Evolutionary conservation across 2,113 vertebrate species (phyloP), one percentile per base, ranked within the genome.

Genomic region (Rafetus swinhoei): DNA sequence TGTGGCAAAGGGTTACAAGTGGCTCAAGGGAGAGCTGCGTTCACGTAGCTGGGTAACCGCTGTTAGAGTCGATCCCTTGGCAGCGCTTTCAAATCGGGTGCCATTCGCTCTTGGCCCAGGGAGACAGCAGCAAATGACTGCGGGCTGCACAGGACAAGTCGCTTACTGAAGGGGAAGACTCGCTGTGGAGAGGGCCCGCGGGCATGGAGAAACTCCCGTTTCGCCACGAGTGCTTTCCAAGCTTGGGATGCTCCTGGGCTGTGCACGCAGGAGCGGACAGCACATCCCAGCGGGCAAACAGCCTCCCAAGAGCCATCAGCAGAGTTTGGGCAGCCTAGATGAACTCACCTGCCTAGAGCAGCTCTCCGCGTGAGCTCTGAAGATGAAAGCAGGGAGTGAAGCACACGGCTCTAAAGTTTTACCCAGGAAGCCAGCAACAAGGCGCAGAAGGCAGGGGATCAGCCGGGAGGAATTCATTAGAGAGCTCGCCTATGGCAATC

Each of bases 401-500:
- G 35, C 12, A 45, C 11, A 4, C 21, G 45, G n/a, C 18, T 35
- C 72, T 22, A 69, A n/a, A 74, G 72, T 24, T 12, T 45, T 35
- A 79, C 9, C 50, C 52, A 32, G 29, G 3, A 16, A 80, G 52
- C 52, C 77, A 29, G 18, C 79, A n/a, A 8, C 0, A 1, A 3
- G 35, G 35, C 11, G 54, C 59, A 32, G 2, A 19, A 24, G 35
- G n/a, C n/a, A 76, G 21, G 39, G 21, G 72, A 14, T 39, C 72
- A 45, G 72, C 72, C 72, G 3, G 7, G 7, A 0, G 50, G 13
- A 12, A 45, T 32, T 27, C 25, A 2, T 45, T 53, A 39, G 35
- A 29, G 6, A 1, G 1, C 86, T 19, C 27, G 16, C 39, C 79
- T 54, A 32, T 0, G 12, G 39, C 81, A 18, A 16, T 4, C 18